A percentile compares a stretch with the other conserved stretches of the same genome.
phyloP scores from a whole-genome alignment of 2,888 invertebrate species.

The Archips xylosteana region DNA sequence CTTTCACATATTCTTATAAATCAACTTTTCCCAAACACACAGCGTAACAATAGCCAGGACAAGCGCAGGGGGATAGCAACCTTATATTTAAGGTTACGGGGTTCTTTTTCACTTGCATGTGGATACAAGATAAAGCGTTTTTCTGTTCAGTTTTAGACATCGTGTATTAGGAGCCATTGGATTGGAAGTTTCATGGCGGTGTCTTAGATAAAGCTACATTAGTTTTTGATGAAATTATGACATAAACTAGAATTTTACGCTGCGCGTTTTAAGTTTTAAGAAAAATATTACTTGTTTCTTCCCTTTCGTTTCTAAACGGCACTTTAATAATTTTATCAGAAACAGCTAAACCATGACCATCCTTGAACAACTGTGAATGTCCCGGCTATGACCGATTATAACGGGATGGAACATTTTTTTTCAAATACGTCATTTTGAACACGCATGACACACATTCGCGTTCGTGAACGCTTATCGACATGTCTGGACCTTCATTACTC shows the following conservation, averaged over 20 bases:
- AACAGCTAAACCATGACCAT: no score
- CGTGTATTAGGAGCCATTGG: conserved; percentile 50
- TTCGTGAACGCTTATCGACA: conserved; percentile 11
- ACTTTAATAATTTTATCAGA: no score
- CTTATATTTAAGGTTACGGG: not conserved
- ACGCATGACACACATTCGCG: not conserved
- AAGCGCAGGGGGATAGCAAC: conserved; percentile 24
- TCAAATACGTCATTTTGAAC: not conserved
- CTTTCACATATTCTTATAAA: conserved; percentile 53
- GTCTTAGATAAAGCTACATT: not conserved
- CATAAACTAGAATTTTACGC: no score
- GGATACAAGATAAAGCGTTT: not conserved
- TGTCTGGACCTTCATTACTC: conserved; percentile 11
- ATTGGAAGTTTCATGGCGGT: conserved; percentile 30
- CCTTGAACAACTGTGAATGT: no score
- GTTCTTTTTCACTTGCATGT: not conserved
- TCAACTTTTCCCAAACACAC: conserved; percentile 39
- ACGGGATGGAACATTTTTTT: not conserved
- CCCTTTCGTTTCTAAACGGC: no score
- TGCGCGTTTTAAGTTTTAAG: no score
- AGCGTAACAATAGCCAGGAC: conserved; percentile 33
- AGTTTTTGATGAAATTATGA: no score
- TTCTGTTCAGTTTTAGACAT: conserved; percentile 16
- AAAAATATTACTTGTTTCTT: no score
- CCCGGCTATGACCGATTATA: no score